These are phyloP conservation scores for Petrolisthes manimaculis DNA, from an alignment of 2,888 invertebrate species.

Conservation along the genomic window DNA sequence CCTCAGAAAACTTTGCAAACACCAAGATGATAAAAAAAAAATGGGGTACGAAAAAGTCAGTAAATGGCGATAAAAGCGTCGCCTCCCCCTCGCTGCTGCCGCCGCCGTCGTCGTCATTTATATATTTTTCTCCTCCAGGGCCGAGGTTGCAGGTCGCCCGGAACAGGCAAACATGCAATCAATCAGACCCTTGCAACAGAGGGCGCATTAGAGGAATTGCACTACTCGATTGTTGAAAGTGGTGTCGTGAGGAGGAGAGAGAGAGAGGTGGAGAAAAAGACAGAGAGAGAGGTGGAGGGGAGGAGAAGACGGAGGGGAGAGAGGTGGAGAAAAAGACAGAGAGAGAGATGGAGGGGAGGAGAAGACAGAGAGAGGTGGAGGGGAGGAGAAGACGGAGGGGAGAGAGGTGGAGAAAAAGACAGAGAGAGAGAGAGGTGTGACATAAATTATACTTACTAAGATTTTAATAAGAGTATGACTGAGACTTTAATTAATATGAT, in stretches of 20 bases:
- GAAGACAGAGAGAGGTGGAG: background rate
- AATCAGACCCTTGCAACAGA: background rate
- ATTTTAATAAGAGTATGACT: too few relatives aligned
- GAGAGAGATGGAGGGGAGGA: background rate
- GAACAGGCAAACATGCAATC: background rate
- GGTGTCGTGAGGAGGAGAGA: conserved; percentile 18
- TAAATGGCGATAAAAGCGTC: too few relatives aligned
- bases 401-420: background rate
- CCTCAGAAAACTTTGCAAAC: background rate
- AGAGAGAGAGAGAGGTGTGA: background rate
- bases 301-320: background rate
- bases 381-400: background rate
- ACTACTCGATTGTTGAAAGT: background rate
- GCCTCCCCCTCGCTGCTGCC: too few relatives aligned
- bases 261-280: conserved; percentile 14
- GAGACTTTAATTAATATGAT: too few relatives aligned
- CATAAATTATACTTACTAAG: too few relatives aligned
- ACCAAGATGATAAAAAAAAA: background rate
- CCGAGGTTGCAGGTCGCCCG: too few relatives aligned
- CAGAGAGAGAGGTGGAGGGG: background rate
- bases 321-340: background rate
- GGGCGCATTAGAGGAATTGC: background rate
- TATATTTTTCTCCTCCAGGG: too few relatives aligned
- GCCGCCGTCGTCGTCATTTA: too few relatives aligned
- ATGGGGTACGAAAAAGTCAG: too few relatives aligned